Evolutionary conservation across 2,113 vertebrate species (phyloP).

Genomic region (Grallaria varia): DNA sequence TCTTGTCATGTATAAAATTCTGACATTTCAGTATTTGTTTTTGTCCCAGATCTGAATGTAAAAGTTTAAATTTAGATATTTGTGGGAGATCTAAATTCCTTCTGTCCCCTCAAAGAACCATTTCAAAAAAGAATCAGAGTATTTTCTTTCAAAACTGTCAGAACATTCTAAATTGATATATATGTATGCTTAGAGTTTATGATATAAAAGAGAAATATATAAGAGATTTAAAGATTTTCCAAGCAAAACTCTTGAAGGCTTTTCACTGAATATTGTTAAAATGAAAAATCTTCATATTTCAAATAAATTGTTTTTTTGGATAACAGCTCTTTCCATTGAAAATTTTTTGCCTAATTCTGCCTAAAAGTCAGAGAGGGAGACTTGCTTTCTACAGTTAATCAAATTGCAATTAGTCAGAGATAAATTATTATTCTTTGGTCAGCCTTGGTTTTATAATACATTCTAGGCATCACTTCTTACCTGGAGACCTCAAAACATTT

Average conservation of each 20-base stretch:
- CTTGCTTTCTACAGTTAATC: not conserved
- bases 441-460: not conserved
- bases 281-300: not conserved
- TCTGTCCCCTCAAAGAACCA: conserved; percentile 7
- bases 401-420: not conserved
- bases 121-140: not conserved
- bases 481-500: not conserved
- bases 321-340: not conserved
- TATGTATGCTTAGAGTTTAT: not conserved
- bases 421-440: not conserved
- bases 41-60: conserved; percentile 23
- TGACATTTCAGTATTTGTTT: conserved; percentile 44
- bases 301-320: not conserved
- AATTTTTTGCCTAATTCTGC: not conserved
- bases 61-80: conserved; percentile 45
- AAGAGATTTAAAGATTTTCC: conserved; percentile 11
- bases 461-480: not conserved
- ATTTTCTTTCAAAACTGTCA: conserved; percentile 34
- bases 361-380: not conserved
- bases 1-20: not conserved
- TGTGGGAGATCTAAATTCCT: conserved; percentile 48
- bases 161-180: not conserved
- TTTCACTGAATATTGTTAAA: not conserved
- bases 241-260: not conserved
- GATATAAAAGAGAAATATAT: not conserved